Evolutionary conservation across 92 coral and sea anemone genomes (phyloP).

Genomic region (Porites evermanni): DNA sequence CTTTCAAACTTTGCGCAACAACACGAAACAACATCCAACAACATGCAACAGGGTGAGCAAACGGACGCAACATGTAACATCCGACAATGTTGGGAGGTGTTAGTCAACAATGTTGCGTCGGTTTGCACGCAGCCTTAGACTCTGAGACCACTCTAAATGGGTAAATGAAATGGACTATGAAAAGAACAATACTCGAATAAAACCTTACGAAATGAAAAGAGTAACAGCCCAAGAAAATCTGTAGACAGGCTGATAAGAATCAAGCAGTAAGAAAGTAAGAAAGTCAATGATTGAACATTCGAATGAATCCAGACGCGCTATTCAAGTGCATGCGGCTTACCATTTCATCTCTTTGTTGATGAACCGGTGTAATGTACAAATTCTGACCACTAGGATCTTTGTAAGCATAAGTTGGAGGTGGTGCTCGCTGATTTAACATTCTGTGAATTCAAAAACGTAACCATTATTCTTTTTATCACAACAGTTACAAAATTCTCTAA

Average conservation of each 20-base stretch:
- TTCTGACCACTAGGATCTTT: conserved; percentile 89
- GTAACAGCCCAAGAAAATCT: neutral
- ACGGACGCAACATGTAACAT: too few relatives aligned
- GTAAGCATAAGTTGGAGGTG: conserved; percentile 83
- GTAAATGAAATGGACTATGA: neutral
- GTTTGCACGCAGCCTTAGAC: too few relatives aligned
- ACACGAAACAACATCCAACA: too few relatives aligned
- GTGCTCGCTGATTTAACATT: conserved; percentile 73
- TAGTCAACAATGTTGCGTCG: too few relatives aligned
- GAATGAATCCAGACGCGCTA: too few relatives aligned
- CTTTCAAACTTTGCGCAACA: too few relatives aligned
- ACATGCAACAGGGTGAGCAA: too few relatives aligned
- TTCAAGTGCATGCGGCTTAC: conserved; percentile 50
- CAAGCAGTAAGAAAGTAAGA: neutral
- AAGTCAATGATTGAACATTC: neutral
- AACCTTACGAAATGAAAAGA: neutral
- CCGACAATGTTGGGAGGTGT: too few relatives aligned
- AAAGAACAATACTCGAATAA: neutral
- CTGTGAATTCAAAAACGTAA: conserved; percentile 43
- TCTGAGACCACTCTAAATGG: too few relatives aligned
- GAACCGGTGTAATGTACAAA: conserved; percentile 90
- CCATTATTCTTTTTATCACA: neutral
- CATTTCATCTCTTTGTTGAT: conserved; percentile 90
- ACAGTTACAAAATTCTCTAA: too few relatives aligned
- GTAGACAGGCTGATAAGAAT: neutral